Evolutionary conservation across 2,888 invertebrate genomes (phyloP).

Genomic region (Penaeus monodon): DNA sequence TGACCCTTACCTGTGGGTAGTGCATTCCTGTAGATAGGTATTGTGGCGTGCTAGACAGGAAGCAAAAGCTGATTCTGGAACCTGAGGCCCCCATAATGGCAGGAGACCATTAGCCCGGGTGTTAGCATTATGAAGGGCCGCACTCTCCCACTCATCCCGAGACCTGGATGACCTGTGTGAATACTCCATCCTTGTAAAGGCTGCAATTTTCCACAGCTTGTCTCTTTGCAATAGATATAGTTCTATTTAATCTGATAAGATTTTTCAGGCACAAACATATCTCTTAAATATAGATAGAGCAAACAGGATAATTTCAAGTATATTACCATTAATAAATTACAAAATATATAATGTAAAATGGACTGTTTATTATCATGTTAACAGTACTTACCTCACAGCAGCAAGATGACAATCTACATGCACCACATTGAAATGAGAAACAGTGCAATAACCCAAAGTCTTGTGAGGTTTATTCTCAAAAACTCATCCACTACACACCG

Average conservation of each 20-base stretch:
- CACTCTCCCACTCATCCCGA: slow-evolving; percentile 98
- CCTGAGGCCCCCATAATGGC: slow-evolving; percentile 96
- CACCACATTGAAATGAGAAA: slow-evolving; percentile 97
- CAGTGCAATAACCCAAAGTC: slow-evolving; percentile 86
- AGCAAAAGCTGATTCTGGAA: slow-evolving; percentile 92
- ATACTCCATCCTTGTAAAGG: not conserved
- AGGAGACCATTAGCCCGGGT: slow-evolving; percentile 96
- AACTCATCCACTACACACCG: slow-evolving; percentile 93
- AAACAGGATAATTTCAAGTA: too few relatives aligned
- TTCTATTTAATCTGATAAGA: not conserved
- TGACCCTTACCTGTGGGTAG: slow-evolving; percentile 68
- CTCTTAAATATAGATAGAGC: too few relatives aligned
- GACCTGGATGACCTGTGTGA: slow-evolving; percentile 71
- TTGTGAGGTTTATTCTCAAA: slow-evolving; percentile 90
- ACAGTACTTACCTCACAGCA: slow-evolving; percentile 81
- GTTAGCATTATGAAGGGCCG: slow-evolving; percentile 96
- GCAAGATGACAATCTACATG: slow-evolving; percentile 98
- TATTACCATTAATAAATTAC: not conserved
- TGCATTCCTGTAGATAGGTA: slow-evolving; percentile 79
- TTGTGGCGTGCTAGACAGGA: slow-evolving; percentile 93
- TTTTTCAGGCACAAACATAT: too few relatives aligned
- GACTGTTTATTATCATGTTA: too few relatives aligned
- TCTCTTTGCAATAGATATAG: not conserved
- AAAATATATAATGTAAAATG: not conserved
- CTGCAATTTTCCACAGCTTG: not conserved